Conservation (phyloP, 2,888 invertebrate species). For the Diarsia brunnea region DNA sequence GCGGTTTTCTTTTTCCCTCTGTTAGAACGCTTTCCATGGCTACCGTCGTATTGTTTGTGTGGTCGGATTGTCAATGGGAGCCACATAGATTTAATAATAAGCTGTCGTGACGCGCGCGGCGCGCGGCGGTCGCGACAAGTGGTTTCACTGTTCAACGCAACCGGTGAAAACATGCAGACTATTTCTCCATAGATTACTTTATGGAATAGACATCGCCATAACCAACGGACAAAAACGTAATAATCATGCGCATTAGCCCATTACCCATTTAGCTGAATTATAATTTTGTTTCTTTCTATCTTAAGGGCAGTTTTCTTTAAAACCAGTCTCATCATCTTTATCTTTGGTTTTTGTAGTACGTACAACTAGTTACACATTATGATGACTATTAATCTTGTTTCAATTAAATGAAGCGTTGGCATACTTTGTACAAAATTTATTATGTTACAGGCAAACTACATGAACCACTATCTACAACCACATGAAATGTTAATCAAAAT, state of each 20-base stretch:
- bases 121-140: conserved; percentile 45
- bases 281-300: not conserved
- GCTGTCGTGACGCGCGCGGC: conserved; percentile 43
- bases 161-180: conserved; percentile 57
- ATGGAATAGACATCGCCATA: conserved; percentile 41
- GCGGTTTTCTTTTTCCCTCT: conserved; percentile 71
- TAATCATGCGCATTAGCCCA: too few relatives aligned
- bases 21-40: conserved; percentile 51
- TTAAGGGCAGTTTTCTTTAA: too few relatives aligned
- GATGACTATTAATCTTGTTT: not conserved
- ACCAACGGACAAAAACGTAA: too few relatives aligned
- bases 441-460: not conserved
- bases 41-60: conserved; percentile 36
- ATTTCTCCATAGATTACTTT: conserved; percentile 48
- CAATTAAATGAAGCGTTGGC: not conserved
- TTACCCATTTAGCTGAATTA: too few relatives aligned
- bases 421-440: not conserved
- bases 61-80: conserved; percentile 38
- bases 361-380: not conserved
- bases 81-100: conserved; percentile 71
- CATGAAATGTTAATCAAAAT: not conserved
- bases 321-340: not conserved
- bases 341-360: not conserved
- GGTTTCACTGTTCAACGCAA: conserved; percentile 49
- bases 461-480: not conserved